phyloP scores from a whole-genome alignment of 2,113 vertebrate species.

The Steatornis caripensis region DNA sequence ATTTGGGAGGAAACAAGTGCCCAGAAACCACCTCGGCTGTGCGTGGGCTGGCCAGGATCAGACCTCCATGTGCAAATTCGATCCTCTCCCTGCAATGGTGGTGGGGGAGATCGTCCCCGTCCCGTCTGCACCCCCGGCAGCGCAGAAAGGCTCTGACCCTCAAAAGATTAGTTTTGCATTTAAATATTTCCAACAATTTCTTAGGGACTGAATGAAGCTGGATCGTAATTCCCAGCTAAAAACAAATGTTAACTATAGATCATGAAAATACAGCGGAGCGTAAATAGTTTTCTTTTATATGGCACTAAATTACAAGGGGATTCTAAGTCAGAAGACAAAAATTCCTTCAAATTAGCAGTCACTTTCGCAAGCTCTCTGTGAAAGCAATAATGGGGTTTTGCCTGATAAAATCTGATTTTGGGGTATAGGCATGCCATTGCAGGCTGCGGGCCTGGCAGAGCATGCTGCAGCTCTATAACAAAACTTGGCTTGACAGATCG shows the following conservation, averaged over 20 bases:
- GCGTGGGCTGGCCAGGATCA: background rate
- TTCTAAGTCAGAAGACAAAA: background rate
- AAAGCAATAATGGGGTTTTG: background rate
- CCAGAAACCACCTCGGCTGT: background rate
- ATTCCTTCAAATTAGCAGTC: background rate
- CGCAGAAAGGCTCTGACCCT: background rate
- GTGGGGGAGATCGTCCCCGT: background rate
- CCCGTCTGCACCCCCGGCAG: background rate
- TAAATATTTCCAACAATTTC: background rate
- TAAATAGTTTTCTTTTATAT: constrained; percentile 25
- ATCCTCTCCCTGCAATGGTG: background rate
- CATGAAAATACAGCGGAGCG: background rate
- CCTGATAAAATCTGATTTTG: background rate
- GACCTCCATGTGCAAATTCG: background rate
- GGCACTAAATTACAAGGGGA: background rate
- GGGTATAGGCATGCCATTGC: background rate
- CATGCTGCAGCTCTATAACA: background rate
- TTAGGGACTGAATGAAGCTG: fast-evolving
- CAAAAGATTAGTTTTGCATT: background rate
- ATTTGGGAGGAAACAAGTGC: background rate
- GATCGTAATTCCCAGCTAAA: background rate
- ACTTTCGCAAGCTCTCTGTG: background rate
- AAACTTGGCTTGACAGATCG: background rate
- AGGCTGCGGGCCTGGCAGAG: background rate
- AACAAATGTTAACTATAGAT: constrained; percentile 21